A percentile compares a stretch with the other conserved stretches of the same genome.
Conservation (phyloP, 1,140 invertebrate species). For the Papilio dardanus region DNA sequence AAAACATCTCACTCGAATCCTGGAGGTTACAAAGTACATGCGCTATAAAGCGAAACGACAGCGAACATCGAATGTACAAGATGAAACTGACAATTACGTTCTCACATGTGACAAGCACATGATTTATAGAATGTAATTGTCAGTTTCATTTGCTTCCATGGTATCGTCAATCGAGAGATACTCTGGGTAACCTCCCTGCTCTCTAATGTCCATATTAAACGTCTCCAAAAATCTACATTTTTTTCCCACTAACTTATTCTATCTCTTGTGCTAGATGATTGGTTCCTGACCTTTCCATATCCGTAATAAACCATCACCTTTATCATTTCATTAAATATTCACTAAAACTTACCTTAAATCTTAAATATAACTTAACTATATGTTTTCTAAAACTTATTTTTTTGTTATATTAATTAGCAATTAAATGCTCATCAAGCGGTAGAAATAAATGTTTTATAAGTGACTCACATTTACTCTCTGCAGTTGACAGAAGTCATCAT, state of each 20-base stretch:
- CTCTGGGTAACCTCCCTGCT: no score
- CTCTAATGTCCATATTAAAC: constrained; percentile 72
- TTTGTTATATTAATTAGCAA: constrained; percentile 59
- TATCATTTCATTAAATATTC: no score
- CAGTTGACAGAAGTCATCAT: constrained; percentile 21
- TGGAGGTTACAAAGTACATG: no score
- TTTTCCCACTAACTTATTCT: constrained; percentile 68
- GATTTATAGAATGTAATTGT: no score
- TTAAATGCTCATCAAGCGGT: constrained; percentile 61
- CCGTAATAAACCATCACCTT: no score
- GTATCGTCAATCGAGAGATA: no score
- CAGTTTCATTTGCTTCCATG: no score
- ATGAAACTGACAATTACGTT: no score
- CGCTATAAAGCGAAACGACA: no score
- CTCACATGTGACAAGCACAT: no score
- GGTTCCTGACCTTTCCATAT: constrained; percentile 48
- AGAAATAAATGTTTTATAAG: constrained; percentile 64
- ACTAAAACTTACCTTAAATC: constrained; percentile 53
- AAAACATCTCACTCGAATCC: constrained; percentile 72
- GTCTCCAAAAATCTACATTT: constrained; percentile 78
- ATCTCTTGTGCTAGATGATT: constrained; percentile 67
- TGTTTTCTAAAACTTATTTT: constrained; percentile 71
- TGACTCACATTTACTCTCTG: constrained; percentile 70
- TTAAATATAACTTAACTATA: constrained; percentile 49
- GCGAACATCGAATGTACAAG: no score